Conservation (phyloP, 2,113 vertebrate species). For the Galbula dea region DNA sequence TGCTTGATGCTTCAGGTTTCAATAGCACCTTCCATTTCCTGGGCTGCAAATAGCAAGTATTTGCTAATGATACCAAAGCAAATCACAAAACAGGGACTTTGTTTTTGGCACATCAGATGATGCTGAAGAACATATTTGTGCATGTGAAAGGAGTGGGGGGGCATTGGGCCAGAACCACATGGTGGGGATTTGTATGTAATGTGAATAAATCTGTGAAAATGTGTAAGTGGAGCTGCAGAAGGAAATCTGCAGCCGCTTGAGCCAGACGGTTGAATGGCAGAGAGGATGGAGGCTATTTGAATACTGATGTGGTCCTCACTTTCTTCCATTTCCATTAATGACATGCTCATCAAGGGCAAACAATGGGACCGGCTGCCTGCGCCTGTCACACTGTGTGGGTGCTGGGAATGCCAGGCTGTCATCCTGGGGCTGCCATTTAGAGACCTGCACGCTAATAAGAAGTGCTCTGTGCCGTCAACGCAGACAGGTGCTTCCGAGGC, state of each 20-base stretch:
- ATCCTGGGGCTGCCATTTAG: conserved; percentile 82
- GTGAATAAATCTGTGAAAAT: conserved; percentile 72
- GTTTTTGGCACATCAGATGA: background rate
- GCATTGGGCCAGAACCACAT: conserved; percentile 26
- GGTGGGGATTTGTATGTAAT: conserved; percentile 58
- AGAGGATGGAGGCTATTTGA: conserved; percentile 91
- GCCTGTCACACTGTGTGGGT: conserved; percentile 86
- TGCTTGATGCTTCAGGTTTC: background rate
- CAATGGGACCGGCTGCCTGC: conserved; percentile 88
- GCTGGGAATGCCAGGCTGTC: conserved; percentile 82
- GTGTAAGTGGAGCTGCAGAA: conserved; percentile 64
- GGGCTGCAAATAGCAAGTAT: background rate
- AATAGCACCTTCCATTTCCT: conserved; percentile 1
- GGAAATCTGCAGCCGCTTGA: conserved; percentile 74
- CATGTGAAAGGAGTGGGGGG: background rate
- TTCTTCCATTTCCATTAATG: conserved; percentile 89
- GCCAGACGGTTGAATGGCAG: conserved; percentile 79
- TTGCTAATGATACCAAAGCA: conserved; percentile 35
- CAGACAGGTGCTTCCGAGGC: conserved; percentile 92
- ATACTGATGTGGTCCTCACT: conserved; percentile 92
- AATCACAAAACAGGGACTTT: background rate
- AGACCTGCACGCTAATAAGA: conserved; percentile 89
- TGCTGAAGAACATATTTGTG: conserved; percentile 1
- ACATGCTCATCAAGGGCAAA: conserved; percentile 96
- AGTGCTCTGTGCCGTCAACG: conserved; percentile 86